Percentiles rank a stretch among this genome's conserved stretches.
Evolutionary conservation across 2,888 invertebrate genomes (phyloP).

Genomic region (Pseudococcus longispinus): DNA sequence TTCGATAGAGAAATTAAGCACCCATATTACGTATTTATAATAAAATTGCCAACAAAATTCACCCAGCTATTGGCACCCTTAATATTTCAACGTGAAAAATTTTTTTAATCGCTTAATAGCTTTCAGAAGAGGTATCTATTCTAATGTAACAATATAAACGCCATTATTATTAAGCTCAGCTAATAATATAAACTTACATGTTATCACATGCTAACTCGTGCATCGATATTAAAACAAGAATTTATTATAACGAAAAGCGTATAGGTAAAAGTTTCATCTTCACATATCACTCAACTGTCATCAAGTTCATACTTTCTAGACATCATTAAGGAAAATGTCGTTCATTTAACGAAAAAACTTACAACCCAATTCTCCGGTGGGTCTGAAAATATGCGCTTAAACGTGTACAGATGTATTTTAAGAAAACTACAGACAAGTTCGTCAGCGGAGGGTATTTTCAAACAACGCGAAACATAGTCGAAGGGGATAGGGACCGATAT

Average conservation of each 20-base stretch:
- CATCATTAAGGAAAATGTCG: constrained; percentile 35
- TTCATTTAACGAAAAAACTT: constrained; percentile 34
- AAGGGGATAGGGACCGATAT: constrained; percentile 40
- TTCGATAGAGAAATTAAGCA: not conserved
- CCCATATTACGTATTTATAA: not conserved
- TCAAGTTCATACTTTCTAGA: constrained; percentile 12
- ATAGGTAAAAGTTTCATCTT: constrained; percentile 26
- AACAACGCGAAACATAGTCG: constrained; percentile 41
- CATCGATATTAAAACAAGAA: constrained; percentile 11
- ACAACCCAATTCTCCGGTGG: constrained; percentile 26
- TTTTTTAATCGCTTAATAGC: not conserved
- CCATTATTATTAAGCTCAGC: not conserved
- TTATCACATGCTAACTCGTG: constrained; percentile 4
- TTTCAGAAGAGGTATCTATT: not conserved
- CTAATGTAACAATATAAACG: not conserved
- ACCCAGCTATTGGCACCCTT: not conserved
- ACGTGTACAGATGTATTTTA: constrained; percentile 52
- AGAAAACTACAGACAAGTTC: constrained; percentile 27
- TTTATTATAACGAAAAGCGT: not conserved
- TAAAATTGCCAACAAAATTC: not conserved
- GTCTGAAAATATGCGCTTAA: constrained; percentile 44
- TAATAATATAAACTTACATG: not conserved
- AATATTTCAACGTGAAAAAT: not conserved
- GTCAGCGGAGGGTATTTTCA: constrained; percentile 28
- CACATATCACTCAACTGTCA: constrained; percentile 39